Evolutionary conservation across 2,888 invertebrate genomes (phyloP), one percentile per base, ranked within the genome.

Genomic region (Campopleginae sp.): DNA sequence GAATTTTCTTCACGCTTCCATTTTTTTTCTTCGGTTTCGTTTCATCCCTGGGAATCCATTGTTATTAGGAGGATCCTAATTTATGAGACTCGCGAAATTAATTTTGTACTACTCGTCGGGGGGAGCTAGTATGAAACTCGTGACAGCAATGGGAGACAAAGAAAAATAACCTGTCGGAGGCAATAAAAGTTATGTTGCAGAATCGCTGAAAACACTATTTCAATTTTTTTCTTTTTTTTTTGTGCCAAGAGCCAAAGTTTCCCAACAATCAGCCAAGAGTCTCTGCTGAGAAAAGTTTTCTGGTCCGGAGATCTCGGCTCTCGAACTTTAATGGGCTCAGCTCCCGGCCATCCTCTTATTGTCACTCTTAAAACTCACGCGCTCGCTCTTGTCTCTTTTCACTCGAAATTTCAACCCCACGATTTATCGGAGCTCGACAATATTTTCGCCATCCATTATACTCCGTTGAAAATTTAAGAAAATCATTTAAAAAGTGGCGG

Each of bases 251-350:
- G 38, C n/a, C 31, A 75, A 83, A 83, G 74, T 83, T 83, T 33
- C 3, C 14, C 48, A 66, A 61, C 74, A 70, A 70, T 83, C 42
- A 42, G 48, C 71, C 61, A 51, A 44, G 63, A 68, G 33, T 46
- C 46, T 54, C 58, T 27, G 42, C 44, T 44, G 51, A 17, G 51
- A 31, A 58, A 79, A 83, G 61, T 83, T 83, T 68, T 70, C 48
- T 63, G 44, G 17, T 12, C 23, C 2, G 46, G 44, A 58, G 68
- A 74, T 78, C 78, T 74, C 65, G 63, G 70, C 74, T 75, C 68
- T 65, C 58, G 70, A 80, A 71, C 83, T 84, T 84, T 84, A 76
- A 76, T 63, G 77, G 66, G 44, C 42, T 17, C 44, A 33, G 63
- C 63, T 58, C 48, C 33, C 27, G 44, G 7, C 51, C 19, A 17